Evolutionary conservation across 2,113 vertebrate species (phyloP).

Genomic region (Sturnira hondurensis): DNA sequence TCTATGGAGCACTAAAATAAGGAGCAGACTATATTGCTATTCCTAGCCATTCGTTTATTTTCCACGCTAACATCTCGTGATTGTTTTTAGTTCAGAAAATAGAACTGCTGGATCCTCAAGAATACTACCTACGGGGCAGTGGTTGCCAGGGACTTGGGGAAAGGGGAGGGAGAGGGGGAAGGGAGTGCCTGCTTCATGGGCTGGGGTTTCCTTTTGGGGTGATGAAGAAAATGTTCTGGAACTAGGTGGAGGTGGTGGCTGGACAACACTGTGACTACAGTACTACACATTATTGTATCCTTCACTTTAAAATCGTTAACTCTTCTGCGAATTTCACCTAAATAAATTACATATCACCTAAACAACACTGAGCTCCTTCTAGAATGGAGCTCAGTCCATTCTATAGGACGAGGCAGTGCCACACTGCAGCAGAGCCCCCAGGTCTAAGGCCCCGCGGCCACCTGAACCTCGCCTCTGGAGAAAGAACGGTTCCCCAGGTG

Average conservation of each 20-base stretch:
- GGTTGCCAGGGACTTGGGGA: background rate
- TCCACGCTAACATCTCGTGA: background rate
- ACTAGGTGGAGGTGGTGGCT: background rate
- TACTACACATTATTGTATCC: background rate
- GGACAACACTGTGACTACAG: background rate
- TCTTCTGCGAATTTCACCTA: background rate
- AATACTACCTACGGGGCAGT: background rate
- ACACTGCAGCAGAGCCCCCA: background rate
- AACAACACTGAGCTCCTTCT: background rate
- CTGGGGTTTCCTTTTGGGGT: background rate
- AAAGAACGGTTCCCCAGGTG: background rate
- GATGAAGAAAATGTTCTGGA: background rate
- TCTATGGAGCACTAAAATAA: fast-evolving
- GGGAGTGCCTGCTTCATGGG: background rate
- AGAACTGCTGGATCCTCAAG: conserved; percentile 6
- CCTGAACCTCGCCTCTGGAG: background rate
- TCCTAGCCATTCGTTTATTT: background rate
- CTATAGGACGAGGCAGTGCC: background rate
- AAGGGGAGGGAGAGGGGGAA: fast-evolving
- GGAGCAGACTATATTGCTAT: background rate
- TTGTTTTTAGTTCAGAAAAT: background rate
- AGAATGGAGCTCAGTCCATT: too few relatives aligned
- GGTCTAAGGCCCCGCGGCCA: background rate
- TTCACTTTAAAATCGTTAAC: background rate
- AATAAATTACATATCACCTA: background rate